Percentiles rank a stretch among this genome's conserved stretches.
Conservation (phyloP, 2,888 invertebrate genomes). For the Cordylochernes scorpioides region DNA sequence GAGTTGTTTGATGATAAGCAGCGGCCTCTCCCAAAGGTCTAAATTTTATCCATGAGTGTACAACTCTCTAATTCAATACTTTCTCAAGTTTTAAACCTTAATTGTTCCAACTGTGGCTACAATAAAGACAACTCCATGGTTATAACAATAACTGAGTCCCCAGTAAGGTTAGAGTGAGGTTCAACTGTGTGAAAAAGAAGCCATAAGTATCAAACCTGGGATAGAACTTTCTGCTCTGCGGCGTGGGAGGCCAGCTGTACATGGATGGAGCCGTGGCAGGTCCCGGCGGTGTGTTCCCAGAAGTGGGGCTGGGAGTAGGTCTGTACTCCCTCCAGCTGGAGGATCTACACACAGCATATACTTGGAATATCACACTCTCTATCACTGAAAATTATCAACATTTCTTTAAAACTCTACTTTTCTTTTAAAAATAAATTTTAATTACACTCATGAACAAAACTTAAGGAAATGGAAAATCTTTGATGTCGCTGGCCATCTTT, state of each 20-base stretch:
- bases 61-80: no score
- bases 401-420: constrained; percentile 2
- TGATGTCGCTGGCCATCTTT: no score
- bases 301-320: constrained; percentile 26
- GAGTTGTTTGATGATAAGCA: no score
- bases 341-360: constrained; percentile 18
- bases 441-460: constrained; percentile 2
- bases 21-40: no score
- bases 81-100: no score
- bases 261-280: constrained; percentile 23
- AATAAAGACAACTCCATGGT: no score
- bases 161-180: constrained; percentile 3
- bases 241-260: constrained; percentile 22
- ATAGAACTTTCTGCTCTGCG: constrained; percentile 22
- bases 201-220: constrained; percentile 18
- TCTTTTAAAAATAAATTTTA: background rate
- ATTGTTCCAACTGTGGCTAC: no score
- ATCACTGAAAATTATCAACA: background rate
- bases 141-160: background rate
- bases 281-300: constrained; percentile 26
- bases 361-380: no score
- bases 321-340: constrained; percentile 24
- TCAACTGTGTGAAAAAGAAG: background rate
- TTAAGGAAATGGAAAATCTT: background rate
- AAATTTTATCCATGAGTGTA: no score